Evolutionary conservation across 2,888 invertebrate genomes (phyloP).

Genomic region (Mactromeris polynyma): DNA sequence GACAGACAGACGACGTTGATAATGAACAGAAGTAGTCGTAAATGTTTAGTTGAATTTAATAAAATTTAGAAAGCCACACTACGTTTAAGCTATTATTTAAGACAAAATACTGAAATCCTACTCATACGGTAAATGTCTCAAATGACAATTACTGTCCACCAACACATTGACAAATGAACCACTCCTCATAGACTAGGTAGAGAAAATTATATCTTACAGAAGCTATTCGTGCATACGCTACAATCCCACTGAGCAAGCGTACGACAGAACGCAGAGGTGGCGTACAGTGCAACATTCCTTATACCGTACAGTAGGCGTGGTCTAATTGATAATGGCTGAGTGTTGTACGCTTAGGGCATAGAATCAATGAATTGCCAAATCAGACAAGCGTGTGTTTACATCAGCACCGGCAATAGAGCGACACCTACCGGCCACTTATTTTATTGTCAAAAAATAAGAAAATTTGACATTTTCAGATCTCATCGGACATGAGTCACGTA

Average conservation of each 20-base stretch:
- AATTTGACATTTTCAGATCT: slow-evolving; percentile 32
- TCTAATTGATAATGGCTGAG: neutral
- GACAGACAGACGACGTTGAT: neutral
- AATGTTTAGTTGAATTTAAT: neutral
- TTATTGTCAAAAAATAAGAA: slow-evolving; percentile 30
- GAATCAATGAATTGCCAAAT: neutral
- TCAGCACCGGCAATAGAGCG: slow-evolving; percentile 59
- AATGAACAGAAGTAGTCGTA: neutral
- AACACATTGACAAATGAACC: too few species aligned
- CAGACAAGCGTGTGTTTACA: slow-evolving; percentile 78
- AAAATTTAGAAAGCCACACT: neutral
- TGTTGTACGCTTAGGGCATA: neutral
- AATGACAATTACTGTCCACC: too few species aligned
- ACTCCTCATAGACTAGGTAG: too few species aligned
- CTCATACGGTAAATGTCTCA: too few species aligned
- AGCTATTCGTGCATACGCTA: too few species aligned
- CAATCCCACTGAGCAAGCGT: neutral
- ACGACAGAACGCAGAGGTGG: neutral
- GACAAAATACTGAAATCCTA: too few species aligned
- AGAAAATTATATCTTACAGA: too few species aligned
- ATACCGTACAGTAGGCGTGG: neutral
- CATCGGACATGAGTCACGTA: slow-evolving; percentile 41
- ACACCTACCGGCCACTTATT: slow-evolving; percentile 66
- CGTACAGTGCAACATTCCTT: neutral
- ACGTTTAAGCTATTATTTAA: too few species aligned